phyloP scores from a whole-genome alignment of 2,113 vertebrate genomes.

The Eonycteris spelaea region DNA sequence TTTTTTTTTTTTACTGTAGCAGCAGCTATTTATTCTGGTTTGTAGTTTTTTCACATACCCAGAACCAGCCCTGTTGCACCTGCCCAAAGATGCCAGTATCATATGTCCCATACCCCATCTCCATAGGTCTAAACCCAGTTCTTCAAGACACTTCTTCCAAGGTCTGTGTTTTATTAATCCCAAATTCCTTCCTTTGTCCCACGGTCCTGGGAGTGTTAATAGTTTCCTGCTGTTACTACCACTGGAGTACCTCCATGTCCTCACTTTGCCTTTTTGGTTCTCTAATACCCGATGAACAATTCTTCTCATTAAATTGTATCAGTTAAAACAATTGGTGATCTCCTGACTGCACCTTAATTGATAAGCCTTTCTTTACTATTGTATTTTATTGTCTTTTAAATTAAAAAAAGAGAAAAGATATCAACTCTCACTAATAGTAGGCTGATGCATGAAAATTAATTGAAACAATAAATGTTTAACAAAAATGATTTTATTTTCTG shows the following conservation, averaged over 20 bases:
- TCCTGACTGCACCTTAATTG: not conserved
- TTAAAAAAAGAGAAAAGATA: not conserved
- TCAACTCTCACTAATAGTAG: not conserved
- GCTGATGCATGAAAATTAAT: constrained; percentile 14
- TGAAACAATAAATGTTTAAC: constrained; percentile 6
- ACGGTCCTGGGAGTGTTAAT: not conserved
- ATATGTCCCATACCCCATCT: not conserved
- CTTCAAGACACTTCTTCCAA: not conserved
- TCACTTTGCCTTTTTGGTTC: constrained; percentile 3
- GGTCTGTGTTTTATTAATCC: not conserved
- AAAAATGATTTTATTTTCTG: constrained; percentile 19
- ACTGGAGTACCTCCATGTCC: not conserved
- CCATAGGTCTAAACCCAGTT: not conserved
- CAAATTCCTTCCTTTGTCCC: not conserved
- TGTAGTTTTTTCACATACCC: not conserved
- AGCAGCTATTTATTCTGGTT: not conserved
- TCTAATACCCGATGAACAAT: not conserved
- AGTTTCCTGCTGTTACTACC: not conserved
- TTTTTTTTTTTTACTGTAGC: not conserved
- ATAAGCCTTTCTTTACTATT: not conserved
- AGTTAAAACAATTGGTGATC: not conserved
- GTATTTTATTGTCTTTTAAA: not conserved
- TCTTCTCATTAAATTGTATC: not conserved
- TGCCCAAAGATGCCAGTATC: not conserved
- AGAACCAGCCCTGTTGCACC: not conserved